Conservation (phyloP, 2,888 invertebrate genomes). For the Caenorhabditis wallacei region DNA sequence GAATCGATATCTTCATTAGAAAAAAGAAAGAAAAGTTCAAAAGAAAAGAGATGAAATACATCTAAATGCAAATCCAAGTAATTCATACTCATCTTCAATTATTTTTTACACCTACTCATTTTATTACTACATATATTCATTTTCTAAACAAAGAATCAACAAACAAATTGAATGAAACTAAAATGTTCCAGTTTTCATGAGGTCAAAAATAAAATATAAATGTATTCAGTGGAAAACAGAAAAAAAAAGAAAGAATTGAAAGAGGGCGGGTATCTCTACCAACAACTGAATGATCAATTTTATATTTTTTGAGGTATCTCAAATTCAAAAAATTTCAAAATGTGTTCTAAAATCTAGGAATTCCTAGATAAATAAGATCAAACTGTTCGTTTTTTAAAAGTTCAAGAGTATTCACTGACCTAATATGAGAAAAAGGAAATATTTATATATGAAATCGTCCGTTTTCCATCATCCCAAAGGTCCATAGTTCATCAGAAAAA, state of each 20-base stretch:
- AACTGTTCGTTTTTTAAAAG: no score
- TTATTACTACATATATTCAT: no score
- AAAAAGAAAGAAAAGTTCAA: no score
- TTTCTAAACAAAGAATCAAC: not conserved
- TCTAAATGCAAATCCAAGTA: not conserved
- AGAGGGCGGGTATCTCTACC: not conserved
- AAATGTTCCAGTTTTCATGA: constrained; percentile 20
- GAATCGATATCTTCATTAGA: no score
- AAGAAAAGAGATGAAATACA: no score
- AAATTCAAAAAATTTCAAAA: not conserved
- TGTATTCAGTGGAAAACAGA: not conserved
- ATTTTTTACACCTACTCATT: no score
- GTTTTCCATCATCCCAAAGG: constrained; percentile 25
- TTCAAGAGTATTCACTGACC: no score
- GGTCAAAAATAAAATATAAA: constrained; percentile 29
- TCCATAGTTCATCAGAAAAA: constrained; percentile 45
- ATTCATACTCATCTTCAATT: not conserved
- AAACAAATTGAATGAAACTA: not conserved
- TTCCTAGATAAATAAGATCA: no score
- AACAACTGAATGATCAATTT: constrained; percentile 13
- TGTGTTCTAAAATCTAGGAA: not conserved
- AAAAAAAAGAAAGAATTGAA: no score
- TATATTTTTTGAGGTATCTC: not conserved
- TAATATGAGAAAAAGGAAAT: constrained; percentile 15
- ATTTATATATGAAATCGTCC: constrained; percentile 36